A percentile compares a stretch with the other conserved stretches of the same genome.
These are phyloP conservation scores for Hemibagrus guttatus DNA, from an alignment of 2,797 vertebrate species.

Conservation along the genomic window DNA sequence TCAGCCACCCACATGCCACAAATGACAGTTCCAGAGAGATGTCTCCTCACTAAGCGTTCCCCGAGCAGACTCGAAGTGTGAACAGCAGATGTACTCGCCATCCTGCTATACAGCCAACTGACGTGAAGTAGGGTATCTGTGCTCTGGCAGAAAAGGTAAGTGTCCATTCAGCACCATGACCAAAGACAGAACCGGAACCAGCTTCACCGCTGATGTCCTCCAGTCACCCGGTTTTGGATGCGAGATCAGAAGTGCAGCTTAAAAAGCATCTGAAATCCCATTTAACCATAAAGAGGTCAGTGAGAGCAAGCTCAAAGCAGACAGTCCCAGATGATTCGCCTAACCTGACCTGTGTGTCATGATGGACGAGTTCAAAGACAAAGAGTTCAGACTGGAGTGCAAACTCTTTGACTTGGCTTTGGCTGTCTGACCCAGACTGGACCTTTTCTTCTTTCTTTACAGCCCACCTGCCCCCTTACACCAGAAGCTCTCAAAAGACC, in stretches of 20 bases:
- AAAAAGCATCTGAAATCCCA: slow-evolving; percentile 50
- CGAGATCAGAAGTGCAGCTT: slow-evolving; percentile 48
- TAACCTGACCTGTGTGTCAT: slow-evolving; percentile 49
- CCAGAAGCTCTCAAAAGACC: slow-evolving; percentile 6
- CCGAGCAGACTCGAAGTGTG: slow-evolving; percentile 26
- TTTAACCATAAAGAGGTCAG: slow-evolving; percentile 54
- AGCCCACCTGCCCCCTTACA: slow-evolving; percentile 36
- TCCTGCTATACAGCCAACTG: slow-evolving; percentile 6
- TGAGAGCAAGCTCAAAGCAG: slow-evolving; percentile 44
- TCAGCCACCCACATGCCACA: slow-evolving; percentile 47
- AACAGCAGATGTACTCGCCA: slow-evolving; percentile 45
- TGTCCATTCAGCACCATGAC: slow-evolving; percentile 45
- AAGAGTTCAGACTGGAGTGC: slow-evolving; percentile 26
- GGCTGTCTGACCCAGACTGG: slow-evolving; percentile 40
- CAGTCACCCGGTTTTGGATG: slow-evolving; percentile 43
- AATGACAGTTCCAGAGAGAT: slow-evolving; percentile 52
- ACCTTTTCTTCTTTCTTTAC: slow-evolving; percentile 38
- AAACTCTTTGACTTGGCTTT: slow-evolving; percentile 50
- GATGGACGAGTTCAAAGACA: slow-evolving; percentile 51
- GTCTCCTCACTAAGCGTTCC: slow-evolving; percentile 29
- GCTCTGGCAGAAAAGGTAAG: slow-evolving; percentile 13
- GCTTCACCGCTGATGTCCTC: slow-evolving; percentile 35
- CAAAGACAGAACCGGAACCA: slow-evolving; percentile 44
- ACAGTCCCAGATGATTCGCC: slow-evolving; percentile 41
- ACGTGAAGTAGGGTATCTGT: neutral